A percentile compares a stretch with the other conserved stretches of the same genome.
phyloP scores from a whole-genome alignment of 2,888 invertebrate genomes.

The Sesia bembeciformis region DNA sequence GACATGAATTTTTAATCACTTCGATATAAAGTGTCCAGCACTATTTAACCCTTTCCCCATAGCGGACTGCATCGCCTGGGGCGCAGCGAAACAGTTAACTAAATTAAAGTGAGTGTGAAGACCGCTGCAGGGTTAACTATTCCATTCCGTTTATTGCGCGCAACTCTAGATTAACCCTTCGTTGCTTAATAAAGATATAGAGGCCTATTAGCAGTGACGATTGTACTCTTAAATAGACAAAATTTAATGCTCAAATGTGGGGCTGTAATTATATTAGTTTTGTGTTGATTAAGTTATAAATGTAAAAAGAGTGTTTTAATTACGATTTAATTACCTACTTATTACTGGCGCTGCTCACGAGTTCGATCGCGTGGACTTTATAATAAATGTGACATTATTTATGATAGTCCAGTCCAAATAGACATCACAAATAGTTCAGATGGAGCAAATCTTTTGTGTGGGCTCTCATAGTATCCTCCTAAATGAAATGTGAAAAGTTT shows the following conservation, averaged over 20 bases:
- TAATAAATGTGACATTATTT: too few relatives aligned
- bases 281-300: background rate
- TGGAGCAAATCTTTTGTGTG: too few relatives aligned
- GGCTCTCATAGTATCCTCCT: too few relatives aligned
- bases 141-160: constrained; percentile 72
- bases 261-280: constrained; percentile 2
- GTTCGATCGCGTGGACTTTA: too few relatives aligned
- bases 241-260: constrained; percentile 18
- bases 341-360: too few relatives aligned
- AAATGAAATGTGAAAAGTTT: too few relatives aligned
- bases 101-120: constrained; percentile 74
- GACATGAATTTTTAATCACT: background rate
- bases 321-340: too few relatives aligned
- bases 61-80: constrained; percentile 48
- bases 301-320: too few relatives aligned
- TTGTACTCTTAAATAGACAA: constrained; percentile 40
- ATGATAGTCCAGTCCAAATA: too few relatives aligned
- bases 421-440: too few relatives aligned
- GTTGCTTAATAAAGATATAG: constrained; percentile 66
- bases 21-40: constrained; percentile 21
- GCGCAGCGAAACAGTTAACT: constrained; percentile 69
- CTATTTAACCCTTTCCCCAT: constrained; percentile 59
- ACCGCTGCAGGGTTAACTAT: constrained; percentile 72
- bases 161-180: constrained; percentile 61
- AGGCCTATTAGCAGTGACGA: constrained; percentile 53